A percentile compares a stretch with the other conserved stretches of the same genome.
Conservation (phyloP, 2,888 invertebrate genomes). For the Macaria liturata region DNA sequence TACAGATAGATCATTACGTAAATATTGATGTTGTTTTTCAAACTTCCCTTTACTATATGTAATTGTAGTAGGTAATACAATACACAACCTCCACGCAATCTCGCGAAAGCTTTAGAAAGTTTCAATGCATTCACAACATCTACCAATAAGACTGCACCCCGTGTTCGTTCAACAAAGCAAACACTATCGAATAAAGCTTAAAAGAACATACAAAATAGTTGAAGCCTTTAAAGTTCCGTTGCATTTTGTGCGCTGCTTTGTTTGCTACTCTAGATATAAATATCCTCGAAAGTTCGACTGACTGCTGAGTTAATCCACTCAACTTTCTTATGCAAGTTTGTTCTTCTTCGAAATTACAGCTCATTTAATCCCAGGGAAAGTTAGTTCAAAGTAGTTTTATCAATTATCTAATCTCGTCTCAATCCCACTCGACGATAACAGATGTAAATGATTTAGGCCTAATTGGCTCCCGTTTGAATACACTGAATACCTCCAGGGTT, state of each 20-base stretch:
- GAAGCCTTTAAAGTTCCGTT: slow-evolving; percentile 23
- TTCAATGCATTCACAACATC: slow-evolving; percentile 31
- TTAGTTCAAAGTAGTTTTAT: slow-evolving; percentile 13
- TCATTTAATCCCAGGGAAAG: background rate
- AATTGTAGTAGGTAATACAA: background rate
- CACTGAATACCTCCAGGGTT: slow-evolving; percentile 28
- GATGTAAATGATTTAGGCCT: slow-evolving; percentile 33
- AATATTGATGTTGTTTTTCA: no score
- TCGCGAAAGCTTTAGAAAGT: slow-evolving; percentile 32
- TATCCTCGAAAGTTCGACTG: no score
- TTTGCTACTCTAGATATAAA: background rate
- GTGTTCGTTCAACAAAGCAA: slow-evolving; percentile 30
- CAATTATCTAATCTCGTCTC: slow-evolving; percentile 18
- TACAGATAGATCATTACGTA: no score
- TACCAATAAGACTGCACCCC: slow-evolving; percentile 27
- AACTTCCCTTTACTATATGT: no score
- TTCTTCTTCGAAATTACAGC: background rate
- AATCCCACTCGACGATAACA: slow-evolving; percentile 25
- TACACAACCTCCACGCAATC: slow-evolving; percentile 20
- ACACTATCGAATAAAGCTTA: slow-evolving; percentile 35
- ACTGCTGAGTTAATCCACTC: no score
- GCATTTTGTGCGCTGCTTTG: slow-evolving; percentile 1
- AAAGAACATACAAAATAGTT: slow-evolving; percentile 31
- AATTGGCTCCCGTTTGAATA: slow-evolving; percentile 33
- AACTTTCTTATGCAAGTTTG: no score